A percentile compares a stretch with the other conserved stretches of the same genome.
phyloP scores from a whole-genome alignment of 2,888 invertebrate species.

The Syritta pipiens region DNA sequence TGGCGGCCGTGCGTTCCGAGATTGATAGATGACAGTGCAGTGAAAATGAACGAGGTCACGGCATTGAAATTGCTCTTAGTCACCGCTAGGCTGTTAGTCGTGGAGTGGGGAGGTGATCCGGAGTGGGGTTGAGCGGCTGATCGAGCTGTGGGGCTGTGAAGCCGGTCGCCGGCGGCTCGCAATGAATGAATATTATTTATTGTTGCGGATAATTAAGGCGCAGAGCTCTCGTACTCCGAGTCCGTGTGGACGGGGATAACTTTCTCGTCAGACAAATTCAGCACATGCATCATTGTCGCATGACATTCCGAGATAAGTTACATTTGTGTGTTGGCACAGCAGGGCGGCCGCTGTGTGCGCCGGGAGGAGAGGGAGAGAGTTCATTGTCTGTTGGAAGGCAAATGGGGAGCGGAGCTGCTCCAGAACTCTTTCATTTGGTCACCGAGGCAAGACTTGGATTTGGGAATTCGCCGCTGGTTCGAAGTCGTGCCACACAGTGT shows the following conservation, averaged over 20 bases:
- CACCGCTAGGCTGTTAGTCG: no score
- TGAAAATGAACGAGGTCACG: constrained; percentile 63
- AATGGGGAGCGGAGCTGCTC: constrained; percentile 14
- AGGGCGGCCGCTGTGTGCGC: no score
- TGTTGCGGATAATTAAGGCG: constrained; percentile 64
- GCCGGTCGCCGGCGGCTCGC: no score
- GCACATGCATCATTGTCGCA: constrained; percentile 62
- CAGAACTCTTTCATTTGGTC: no score
- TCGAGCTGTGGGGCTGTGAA: no score
- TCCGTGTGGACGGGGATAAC: constrained; percentile 19
- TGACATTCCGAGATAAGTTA: constrained; percentile 56
- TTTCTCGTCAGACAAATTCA: constrained; percentile 55
- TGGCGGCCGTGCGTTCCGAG: constrained; percentile 50
- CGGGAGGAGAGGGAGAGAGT: no score
- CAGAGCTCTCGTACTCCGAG: constrained; percentile 16
- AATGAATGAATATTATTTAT: constrained; percentile 62
- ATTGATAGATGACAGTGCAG: constrained; percentile 67
- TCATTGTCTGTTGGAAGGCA: constrained; percentile 22
- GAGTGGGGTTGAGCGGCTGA: not conserved
- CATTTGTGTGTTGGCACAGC: constrained; percentile 51
- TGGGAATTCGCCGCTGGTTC: constrained; percentile 1
- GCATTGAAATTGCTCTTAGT: constrained; percentile 63
- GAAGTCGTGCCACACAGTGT: constrained; percentile 63
- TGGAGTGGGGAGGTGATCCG: no score
- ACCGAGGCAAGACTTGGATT: no score